These are phyloP conservation scores for Sebastes elongatus DNA, from an alignment of 2,797 vertebrate species.

Conservation along the genomic window DNA sequence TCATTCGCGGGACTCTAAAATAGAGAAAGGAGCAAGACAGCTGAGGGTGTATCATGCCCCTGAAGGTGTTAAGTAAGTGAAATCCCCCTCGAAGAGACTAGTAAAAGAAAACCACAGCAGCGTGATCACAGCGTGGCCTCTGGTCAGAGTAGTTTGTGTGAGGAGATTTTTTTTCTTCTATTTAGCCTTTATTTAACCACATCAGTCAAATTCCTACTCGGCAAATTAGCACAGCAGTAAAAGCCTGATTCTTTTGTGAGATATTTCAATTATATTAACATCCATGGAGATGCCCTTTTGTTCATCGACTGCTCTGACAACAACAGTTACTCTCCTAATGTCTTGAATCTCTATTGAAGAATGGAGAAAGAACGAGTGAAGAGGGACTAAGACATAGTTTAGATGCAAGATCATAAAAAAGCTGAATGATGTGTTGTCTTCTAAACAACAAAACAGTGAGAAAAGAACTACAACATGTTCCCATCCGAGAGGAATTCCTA, in stretches of 20 bases:
- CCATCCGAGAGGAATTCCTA: constrained; percentile 41
- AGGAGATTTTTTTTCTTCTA: background rate
- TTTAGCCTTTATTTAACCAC: background rate
- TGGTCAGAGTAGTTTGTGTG: background rate
- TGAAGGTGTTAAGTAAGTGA: constrained; percentile 47
- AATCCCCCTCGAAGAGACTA: background rate
- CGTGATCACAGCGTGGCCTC: background rate
- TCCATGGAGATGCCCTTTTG: constrained; percentile 2
- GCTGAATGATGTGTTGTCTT: background rate
- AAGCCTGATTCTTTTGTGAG: background rate
- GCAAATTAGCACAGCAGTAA: background rate
- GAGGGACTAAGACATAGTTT: background rate
- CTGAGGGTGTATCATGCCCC: constrained; percentile 28
- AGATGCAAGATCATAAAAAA: background rate
- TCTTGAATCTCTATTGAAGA: background rate
- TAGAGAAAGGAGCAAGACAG: constrained; percentile 43
- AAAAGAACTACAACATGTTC: constrained; percentile 7
- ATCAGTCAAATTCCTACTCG: background rate
- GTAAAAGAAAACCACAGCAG: constrained; percentile 9
- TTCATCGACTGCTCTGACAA: constrained; percentile 21
- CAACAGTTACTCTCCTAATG: constrained; percentile 14
- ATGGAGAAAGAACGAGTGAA: background rate
- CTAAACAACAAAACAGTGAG: constrained; percentile 1
- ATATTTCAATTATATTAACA: background rate
- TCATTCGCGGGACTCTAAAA: constrained; percentile 55